Percentiles rank a stretch among this genome's conserved stretches.
These are phyloP conservation scores for Girardinus metallicus DNA, from an alignment of 2,797 vertebrate species.

Conservation along the genomic window DNA sequence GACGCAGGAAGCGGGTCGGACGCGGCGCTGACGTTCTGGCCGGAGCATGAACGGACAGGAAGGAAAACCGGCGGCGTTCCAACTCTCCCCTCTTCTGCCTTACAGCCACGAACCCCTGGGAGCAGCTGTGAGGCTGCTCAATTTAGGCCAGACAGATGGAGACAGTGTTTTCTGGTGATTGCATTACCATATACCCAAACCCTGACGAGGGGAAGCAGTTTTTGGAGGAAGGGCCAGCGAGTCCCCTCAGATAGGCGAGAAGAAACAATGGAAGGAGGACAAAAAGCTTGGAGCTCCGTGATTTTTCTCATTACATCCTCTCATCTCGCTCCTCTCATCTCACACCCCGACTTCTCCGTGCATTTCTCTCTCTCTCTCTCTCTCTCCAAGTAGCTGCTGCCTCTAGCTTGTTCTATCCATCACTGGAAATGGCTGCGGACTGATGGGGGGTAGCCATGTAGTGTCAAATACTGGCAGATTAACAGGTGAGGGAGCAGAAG, in stretches of 20 bases:
- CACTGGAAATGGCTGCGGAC: conserved; percentile 40
- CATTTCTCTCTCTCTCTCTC: conserved; percentile 17
- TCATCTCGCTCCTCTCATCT: conserved; percentile 16
- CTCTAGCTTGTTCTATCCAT: conserved; percentile 9
- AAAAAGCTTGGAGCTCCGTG: conserved; percentile 48
- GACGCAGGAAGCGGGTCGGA: background rate
- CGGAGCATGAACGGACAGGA: conserved; percentile 20
- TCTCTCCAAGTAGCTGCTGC: conserved; percentile 3
- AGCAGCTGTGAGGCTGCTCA: conserved; percentile 76
- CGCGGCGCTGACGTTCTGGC: conserved; percentile 6
- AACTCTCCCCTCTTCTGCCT: conserved; percentile 53
- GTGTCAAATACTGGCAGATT: conserved; percentile 37
- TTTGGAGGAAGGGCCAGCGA: conserved; percentile 44
- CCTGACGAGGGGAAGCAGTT: conserved; percentile 50
- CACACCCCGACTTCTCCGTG: conserved; percentile 14
- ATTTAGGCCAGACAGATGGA: conserved; percentile 80
- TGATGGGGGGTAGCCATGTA: conserved; percentile 47
- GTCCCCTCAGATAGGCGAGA: conserved; percentile 35
- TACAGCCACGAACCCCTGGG: conserved; percentile 66
- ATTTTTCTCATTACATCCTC: conserved; percentile 56
- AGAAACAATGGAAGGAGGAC: conserved; percentile 58
- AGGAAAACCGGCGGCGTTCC: conserved; percentile 43
- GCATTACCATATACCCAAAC: conserved; percentile 78
- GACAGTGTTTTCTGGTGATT: conserved; percentile 77
- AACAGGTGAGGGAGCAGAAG: conserved; percentile 62